Evolutionary conservation across 2,888 invertebrate genomes (phyloP), one percentile per base, ranked within the genome.

Genomic region (Megalurothrips usitatus): DNA sequence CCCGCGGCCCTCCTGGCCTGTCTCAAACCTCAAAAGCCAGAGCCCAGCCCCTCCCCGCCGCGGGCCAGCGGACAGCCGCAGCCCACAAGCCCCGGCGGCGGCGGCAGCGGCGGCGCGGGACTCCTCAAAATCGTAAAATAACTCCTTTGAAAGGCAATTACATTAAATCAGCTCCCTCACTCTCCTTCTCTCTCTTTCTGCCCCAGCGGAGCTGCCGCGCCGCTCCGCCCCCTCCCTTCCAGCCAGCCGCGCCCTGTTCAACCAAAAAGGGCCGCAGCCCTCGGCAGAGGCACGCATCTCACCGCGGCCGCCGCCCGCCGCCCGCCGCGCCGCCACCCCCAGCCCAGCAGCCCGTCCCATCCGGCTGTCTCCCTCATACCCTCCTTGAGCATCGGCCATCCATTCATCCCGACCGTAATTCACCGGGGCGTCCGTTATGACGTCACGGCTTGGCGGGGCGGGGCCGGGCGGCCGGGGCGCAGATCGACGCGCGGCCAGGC

Each of bases 91-190:
- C 3, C 3, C 34, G 6, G 34, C 34, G 34, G 34, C 34, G 34
- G 34, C 34, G 6, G 34, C 34, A 6, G 34, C 34, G 34, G 34
- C 34, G 6, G 34, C 34, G 34, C 34, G 23, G 68, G 68, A 75
- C 68, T 75, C 68, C 68, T 75, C 68, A 75, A 75, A 75, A 75
- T 75, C 68, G 68, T 75, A 75, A 75, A 75, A 75, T 75, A 75
- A 75, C 68, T 75, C 68, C 68, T 75, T 75, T 75, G 68, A 75
- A 75, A 75, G 68, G 68, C 68, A 75, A 75, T 75, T 75, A 75
- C 68, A 75, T 75, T 75, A 75, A 75, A 75, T 75, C 68, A 75
- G 68, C 68, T 75, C 23, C 23, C 34, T 43, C 34, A 43, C 34
- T 43, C 34, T 43, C 34, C 34, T 43, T 43, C 34, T 43, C 34